Conservation (phyloP, 2,113 vertebrate genomes). For the Trichechus manatus region DNA sequence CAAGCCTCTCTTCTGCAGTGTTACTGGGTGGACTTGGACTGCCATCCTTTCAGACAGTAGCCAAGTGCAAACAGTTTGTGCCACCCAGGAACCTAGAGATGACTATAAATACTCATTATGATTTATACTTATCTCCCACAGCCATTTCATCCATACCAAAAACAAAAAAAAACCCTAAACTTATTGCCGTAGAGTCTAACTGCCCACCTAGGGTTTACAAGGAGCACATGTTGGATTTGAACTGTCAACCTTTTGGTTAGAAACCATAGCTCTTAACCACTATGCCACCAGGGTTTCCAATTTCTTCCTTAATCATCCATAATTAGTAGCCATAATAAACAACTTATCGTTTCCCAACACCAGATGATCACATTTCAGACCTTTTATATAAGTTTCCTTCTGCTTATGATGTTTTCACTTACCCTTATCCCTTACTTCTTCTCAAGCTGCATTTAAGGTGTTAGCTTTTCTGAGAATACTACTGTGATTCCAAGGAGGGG, state of each 20-base stretch:
- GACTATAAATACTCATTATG: background rate
- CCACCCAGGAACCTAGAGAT: no score
- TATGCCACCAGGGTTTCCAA: no score
- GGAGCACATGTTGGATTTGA: no score
- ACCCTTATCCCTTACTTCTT: background rate
- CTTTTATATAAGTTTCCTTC: background rate
- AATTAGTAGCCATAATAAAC: background rate
- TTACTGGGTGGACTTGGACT: no score
- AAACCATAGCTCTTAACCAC: no score
- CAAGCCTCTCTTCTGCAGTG: no score
- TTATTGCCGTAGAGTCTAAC: no score
- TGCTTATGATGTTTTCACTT: background rate
- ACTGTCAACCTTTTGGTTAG: no score
- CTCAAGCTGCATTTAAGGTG: background rate
- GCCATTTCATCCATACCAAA: background rate
- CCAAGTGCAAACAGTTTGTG: no score
- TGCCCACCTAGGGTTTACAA: no score
- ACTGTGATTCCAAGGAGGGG: background rate
- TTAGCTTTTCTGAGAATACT: background rate
- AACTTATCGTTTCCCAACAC: background rate
- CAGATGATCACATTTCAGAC: background rate
- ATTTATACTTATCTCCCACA: background rate
- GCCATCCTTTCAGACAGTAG: no score
- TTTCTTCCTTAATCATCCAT: background rate
- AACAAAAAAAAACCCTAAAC: no score